Conservation (phyloP, 2,113 vertebrate genomes). For the Neolamprologus fasciatus region DNA sequence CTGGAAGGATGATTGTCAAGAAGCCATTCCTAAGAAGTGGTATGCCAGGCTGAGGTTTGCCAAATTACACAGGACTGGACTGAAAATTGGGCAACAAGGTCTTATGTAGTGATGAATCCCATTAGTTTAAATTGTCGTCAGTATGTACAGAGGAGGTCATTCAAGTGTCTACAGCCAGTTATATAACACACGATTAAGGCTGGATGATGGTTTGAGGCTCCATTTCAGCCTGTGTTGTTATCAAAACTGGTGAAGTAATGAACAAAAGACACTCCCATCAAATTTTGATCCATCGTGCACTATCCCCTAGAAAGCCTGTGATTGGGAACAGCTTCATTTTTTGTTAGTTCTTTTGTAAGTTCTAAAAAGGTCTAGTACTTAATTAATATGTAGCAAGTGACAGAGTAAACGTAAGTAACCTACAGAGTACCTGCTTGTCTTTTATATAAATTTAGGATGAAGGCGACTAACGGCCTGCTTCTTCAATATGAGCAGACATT, state of each 20-base stretch:
- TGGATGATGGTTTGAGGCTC: not conserved
- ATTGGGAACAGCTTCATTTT: not conserved
- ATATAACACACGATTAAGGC: rapidly evolving
- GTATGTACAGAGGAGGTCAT: not conserved
- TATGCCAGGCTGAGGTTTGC: not conserved
- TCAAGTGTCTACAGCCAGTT: not conserved
- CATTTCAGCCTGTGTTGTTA: not conserved
- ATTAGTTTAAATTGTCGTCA: not conserved
- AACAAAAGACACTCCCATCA: not conserved
- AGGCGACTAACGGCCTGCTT: constrained; percentile 39
- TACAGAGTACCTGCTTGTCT: not conserved
- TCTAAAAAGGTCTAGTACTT: not conserved
- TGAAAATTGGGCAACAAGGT: not conserved
- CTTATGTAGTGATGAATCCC: not conserved
- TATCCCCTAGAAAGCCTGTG: not conserved
- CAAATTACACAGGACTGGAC: not conserved
- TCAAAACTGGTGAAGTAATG: not conserved
- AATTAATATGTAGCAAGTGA: not conserved
- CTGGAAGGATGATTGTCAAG: not conserved
- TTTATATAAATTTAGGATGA: constrained; percentile 42
- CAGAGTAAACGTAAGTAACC: not conserved
- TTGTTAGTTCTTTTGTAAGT: not conserved
- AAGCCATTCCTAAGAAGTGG: not conserved
- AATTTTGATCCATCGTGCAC: not conserved
- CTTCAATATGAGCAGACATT: constrained; percentile 62